These are phyloP conservation scores for Lamprotornis superbus DNA, from an alignment of 2,113 vertebrate genomes.

Conservation along the genomic window DNA sequence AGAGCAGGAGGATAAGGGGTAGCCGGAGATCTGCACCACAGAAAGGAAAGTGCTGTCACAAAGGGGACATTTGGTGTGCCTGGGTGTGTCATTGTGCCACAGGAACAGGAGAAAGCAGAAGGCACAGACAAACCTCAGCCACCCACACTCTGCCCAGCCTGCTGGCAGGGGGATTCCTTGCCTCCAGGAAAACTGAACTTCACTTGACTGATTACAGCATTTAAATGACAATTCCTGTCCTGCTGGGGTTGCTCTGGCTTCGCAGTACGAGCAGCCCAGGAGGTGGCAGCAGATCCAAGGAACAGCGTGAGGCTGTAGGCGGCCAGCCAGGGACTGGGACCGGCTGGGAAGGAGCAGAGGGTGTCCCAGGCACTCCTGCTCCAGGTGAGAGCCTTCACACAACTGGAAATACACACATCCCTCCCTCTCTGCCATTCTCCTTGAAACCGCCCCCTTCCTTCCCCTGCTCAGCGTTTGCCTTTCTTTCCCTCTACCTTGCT, in stretches of 20 bases:
- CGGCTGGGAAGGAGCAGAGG: neutral
- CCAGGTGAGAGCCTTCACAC: neutral
- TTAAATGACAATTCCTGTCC: neutral
- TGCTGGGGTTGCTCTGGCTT: neutral
- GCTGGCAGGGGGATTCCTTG: neutral
- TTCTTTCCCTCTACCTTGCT: neutral
- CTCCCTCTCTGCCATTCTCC: neutral
- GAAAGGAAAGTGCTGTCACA: neutral
- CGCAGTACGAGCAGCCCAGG: neutral
- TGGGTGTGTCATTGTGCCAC: neutral
- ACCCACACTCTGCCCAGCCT: neutral
- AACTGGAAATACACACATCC: neutral
- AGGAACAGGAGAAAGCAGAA: neutral
- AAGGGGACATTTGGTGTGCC: rapidly evolving
- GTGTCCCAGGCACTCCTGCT: neutral
- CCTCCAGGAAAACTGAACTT: neutral
- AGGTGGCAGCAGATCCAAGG: conserved; percentile 69
- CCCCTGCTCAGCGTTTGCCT: neutral
- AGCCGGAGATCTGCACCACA: conserved; percentile 77
- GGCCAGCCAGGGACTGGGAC: neutral
- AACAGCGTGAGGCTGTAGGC: neutral
- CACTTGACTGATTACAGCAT: neutral
- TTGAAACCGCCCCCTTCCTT: neutral
- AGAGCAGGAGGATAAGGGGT: conserved; percentile 75
- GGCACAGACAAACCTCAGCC: neutral